phyloP scores from a whole-genome alignment of 1,140 invertebrate genomes.

The Trichomalopsis sarcophagae region DNA sequence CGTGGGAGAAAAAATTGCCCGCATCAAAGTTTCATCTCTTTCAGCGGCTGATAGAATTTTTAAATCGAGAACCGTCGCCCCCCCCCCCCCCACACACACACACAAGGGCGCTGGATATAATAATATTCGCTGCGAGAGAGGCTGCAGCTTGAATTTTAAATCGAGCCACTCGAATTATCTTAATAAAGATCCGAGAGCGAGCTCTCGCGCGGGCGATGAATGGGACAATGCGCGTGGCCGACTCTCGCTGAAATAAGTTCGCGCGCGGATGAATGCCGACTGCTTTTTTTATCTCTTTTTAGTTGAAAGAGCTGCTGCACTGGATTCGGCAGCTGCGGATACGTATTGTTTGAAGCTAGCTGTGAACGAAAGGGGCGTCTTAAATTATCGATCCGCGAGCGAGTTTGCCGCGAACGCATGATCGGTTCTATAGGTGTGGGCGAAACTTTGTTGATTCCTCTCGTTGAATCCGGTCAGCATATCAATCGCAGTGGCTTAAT shows the following conservation, averaged over 20 bases:
- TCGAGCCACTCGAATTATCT: slow-evolving; percentile 15
- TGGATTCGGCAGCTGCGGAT: too few relatives aligned
- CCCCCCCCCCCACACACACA: too few relatives aligned
- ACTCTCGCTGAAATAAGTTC: background rate
- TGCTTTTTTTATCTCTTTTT: background rate
- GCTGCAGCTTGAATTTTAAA: slow-evolving; percentile 33
- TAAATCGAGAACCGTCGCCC: slow-evolving; percentile 1
- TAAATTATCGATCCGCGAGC: background rate
- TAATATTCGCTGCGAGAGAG: too few relatives aligned
- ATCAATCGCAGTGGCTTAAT: background rate
- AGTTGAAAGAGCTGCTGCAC: too few relatives aligned
- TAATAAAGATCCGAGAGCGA: slow-evolving; percentile 9
- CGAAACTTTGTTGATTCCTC: too few relatives aligned
- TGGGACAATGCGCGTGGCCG: slow-evolving; percentile 6
- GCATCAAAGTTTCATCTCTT: background rate
- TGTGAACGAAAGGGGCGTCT: too few relatives aligned
- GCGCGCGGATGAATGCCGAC: background rate
- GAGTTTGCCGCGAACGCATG: background rate
- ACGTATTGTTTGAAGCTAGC: too few relatives aligned
- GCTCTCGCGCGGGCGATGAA: background rate
- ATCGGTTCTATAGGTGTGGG: too few relatives aligned
- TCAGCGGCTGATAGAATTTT: slow-evolving; percentile 40
- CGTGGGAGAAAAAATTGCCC: too few relatives aligned
- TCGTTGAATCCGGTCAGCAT: too few relatives aligned
- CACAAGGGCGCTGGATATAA: too few relatives aligned